phyloP scores from a whole-genome alignment of 2,113 vertebrate genomes.

The Pleuronectes platessa region DNA sequence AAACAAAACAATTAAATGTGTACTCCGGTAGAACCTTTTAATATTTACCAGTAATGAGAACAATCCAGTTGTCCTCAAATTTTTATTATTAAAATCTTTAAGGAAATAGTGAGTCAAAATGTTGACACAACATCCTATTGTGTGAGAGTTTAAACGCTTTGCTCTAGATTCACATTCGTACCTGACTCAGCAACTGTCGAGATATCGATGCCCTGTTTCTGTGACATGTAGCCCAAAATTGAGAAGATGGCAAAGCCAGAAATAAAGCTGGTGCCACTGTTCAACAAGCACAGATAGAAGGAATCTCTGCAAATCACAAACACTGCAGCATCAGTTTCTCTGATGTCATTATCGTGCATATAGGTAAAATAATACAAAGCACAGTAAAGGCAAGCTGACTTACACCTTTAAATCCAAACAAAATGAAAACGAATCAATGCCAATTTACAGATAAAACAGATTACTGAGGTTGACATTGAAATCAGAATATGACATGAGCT shows the following conservation, averaged over 20 bases:
- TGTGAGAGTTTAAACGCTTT: neutral
- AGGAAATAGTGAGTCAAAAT: neutral
- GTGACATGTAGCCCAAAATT: slow-evolving; percentile 87
- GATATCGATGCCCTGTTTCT: slow-evolving; percentile 76
- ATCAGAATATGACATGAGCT: neutral
- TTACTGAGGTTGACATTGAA: neutral
- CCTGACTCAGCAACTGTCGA: slow-evolving; percentile 77
- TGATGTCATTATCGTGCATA: neutral
- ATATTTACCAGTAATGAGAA: no score
- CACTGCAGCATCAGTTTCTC: slow-evolving; percentile 1
- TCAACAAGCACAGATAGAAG: slow-evolving; percentile 85
- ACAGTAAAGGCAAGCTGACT: no score
- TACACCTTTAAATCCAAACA: no score
- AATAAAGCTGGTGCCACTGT: slow-evolving; percentile 89
- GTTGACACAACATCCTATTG: no score
- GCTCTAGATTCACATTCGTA: slow-evolving; percentile 21
- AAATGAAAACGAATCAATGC: no score
- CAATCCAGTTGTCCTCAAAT: no score
- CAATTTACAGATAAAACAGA: no score
- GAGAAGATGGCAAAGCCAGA: slow-evolving; percentile 93
- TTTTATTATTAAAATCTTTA: no score
- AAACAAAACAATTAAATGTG: neutral
- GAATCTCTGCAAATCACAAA: slow-evolving; percentile 75
- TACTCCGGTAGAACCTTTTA: neutral
- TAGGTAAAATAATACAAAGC: no score